Base-by-base conservation (phyloP, 1,140 invertebrate species). In the Solenopsis fugax region DNA sequence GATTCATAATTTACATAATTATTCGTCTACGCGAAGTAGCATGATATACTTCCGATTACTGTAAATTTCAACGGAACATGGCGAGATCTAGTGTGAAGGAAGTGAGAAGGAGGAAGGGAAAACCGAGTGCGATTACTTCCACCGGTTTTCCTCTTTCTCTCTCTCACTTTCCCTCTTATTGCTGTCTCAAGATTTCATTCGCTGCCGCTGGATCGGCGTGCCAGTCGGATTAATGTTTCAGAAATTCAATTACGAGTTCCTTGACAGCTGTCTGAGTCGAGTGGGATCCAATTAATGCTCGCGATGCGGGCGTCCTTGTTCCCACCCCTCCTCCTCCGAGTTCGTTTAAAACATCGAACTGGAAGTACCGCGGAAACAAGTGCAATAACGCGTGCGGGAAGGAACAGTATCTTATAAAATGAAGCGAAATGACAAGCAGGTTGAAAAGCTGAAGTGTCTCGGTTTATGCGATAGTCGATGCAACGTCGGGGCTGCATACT, bases 281-380 rank as follows among this genome's bases (percentile, higher is more conserved):
- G 89, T 86, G 76, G 87, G 86, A 89, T 88, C 87, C 78, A 91
- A 91, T 92, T 91, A 92, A 88, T 73, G 87, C 89, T 92, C 89
- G 91, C 88, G 86, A 90, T 86, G 86, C 67, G 69, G 67, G 56
- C 80, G 69, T 84, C 37, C 41, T 45, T 82, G 52, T 72, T 73
- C 12, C 41, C 16, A 29, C 16, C 10, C 69, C 41, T 58, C n/a
- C 64, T 13, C 9, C 56, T 18, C 41, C 21, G 9, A 41, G 29
- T 37, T 62, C 54, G 56, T 60, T 73, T 75, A 75, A 84, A 84
- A 75, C 54, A 60, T 84, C 80, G 69, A 84, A 75, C 80, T 34
- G 41, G 18, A 73, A 84, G 41, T 34, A 56, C 41, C 4, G 69
- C 54, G 69, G 41, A 75, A 73, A 84, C 24, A 50, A 75, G 67